These are phyloP conservation scores for Gobiocypris rarus DNA, from an alignment of 2,113 vertebrate genomes.

Conservation along the genomic window DNA sequence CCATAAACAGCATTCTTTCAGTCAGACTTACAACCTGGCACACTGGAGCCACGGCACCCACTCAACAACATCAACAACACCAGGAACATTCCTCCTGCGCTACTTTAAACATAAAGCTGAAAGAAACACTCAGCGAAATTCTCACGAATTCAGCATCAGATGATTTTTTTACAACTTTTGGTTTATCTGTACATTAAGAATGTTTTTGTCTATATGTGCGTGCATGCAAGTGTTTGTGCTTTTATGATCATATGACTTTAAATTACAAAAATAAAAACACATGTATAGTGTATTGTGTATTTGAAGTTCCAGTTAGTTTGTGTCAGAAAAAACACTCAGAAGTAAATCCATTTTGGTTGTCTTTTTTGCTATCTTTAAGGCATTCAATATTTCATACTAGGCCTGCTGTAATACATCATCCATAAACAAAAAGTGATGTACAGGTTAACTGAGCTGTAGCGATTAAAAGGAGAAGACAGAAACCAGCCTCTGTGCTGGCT, in stretches of 20 bases:
- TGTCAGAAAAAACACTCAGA: not conserved
- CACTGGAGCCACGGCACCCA: not conserved
- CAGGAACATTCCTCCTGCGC: constrained; percentile 11
- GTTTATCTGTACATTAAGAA: constrained; percentile 2
- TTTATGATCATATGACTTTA: not conserved
- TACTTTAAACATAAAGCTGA: constrained; percentile 8
- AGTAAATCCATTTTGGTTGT: not conserved
- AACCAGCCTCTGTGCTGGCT: constrained; percentile 22
- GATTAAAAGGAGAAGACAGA: constrained; percentile 14
- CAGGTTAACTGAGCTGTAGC: constrained; percentile 17
- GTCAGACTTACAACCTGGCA: constrained; percentile 54
- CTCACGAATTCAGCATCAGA: not conserved
- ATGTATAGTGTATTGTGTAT: not conserved
- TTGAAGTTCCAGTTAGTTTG: too few species aligned
- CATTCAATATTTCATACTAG: not conserved
- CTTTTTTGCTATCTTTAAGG: not conserved
- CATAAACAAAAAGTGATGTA: constrained; percentile 29
- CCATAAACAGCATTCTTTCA: constrained; percentile 58
- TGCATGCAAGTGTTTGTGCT: not conserved
- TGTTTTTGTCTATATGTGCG: not conserved
- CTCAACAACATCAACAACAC: constrained; percentile 9
- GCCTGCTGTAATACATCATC: constrained; percentile 3
- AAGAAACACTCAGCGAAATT: too few species aligned
- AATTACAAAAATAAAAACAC: not conserved
- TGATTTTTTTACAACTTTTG: not conserved